A percentile compares a stretch with the other conserved stretches of the same genome.
These are phyloP conservation scores for Girardinus metallicus DNA, from an alignment of 2,797 vertebrate genomes.

Conservation along the genomic window DNA sequence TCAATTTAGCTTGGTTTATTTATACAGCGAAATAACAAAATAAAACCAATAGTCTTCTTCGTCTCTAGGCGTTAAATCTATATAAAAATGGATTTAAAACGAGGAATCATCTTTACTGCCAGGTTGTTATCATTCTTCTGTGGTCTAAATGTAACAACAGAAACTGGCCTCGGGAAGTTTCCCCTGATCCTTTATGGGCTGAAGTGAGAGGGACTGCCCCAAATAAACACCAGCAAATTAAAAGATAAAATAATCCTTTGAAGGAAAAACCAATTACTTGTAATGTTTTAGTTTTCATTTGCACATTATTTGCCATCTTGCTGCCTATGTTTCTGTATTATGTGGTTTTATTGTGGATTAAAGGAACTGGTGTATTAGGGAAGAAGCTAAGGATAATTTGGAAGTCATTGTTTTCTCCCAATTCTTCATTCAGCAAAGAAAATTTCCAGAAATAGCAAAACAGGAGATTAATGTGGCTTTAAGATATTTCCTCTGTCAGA, in stretches of 20 bases:
- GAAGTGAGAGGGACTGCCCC: not conserved
- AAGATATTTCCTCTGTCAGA: not conserved
- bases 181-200: not conserved
- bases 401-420: not conserved
- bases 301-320: not conserved
- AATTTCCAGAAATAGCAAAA: not conserved
- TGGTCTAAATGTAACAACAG: not conserved
- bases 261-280: not conserved
- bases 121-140: not conserved
- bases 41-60: not conserved
- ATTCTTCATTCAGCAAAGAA: not conserved
- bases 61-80: not conserved
- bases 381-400: not conserved
- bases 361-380: not conserved
- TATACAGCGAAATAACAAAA: not conserved
- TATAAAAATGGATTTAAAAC: not conserved
- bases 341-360: slow-evolving; percentile 3
- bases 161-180: not conserved
- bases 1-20: not conserved
- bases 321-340: not conserved
- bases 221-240: slow-evolving; percentile 4
- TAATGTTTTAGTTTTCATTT: not conserved
- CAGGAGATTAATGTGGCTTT: not conserved
- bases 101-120: not conserved
- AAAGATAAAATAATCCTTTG: not conserved